Evolutionary conservation across 2,888 invertebrate genomes (phyloP), one percentile per base, ranked within the genome.

Genomic region (Drosophila bunnanda): DNA sequence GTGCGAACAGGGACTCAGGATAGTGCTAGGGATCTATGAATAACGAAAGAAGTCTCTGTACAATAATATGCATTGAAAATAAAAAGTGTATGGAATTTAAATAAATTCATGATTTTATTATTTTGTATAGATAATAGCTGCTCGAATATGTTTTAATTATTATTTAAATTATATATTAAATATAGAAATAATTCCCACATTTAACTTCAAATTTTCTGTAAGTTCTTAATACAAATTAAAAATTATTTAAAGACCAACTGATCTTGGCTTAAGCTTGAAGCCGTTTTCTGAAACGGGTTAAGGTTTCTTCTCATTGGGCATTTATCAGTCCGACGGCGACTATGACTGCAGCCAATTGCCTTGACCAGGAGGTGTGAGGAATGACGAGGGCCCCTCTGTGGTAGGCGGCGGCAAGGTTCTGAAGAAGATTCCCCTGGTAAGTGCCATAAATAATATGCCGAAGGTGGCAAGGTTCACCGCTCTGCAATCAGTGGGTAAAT

Each of bases 351-450:
- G 13, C 48, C 48, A 30, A 48, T 48, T 48, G 48, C 48, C 30
- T 30, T 7, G 17, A 13, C 48, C 30, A 32, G 15, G 32, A 32
- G 20, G 50, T 50, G 50, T 32, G 32, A 32, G 50, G 50, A 50
- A 15, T 5, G 50, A 15, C 20, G 50, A 9, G 50, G 50, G 2
- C 13, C 20, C 5, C 50, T 20, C 50, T 50, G 32, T 32, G 50
- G 50, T 50, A 50, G 50, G 50, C 50, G 50, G 50, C 50, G 50
- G 50, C 32, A 50, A 50, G 50, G 32, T 50, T 50, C 50, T 20
- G 15, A 50, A 20, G 32, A 32, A 32, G 50, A 22, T 20, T 20
- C 50, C 9, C 15, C 9, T 6, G 50, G 32, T 13, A 32, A 50
- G 20, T 5, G 20, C 50, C 32, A 34, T 50, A 50, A 50, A 50